Base-by-base conservation (phyloP, 2,888 invertebrate species). In the Epinotia ramella region DNA sequence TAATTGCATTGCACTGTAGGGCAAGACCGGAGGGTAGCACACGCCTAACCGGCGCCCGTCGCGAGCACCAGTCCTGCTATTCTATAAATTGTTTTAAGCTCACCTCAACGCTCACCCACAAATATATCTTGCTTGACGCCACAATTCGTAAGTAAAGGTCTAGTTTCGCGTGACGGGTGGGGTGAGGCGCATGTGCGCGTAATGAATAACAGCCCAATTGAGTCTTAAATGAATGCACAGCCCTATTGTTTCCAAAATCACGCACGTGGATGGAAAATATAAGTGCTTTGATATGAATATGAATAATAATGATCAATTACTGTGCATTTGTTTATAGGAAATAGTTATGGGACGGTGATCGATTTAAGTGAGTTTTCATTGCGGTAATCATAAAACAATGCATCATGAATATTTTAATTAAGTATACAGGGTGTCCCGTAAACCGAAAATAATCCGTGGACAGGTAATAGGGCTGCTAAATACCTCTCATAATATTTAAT, bases 31-130 rank as follows among this genome's bases (percentile, higher is more conserved):
- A 66, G 75, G 75, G 71, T 70, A 60, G 28, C 64, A 16, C 78
- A 79, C 87, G 88, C 80, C 86, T 77, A 80, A 78, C 53, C 81
- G 89, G 87, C 89, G 88, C 88, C 88, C 87, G 84, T 80, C 86
- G 84, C 87, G 85, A 88, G 85, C 87, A 84, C 81, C 82, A 77
- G 84, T 28, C 24, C 24, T 28, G 24, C 24, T 28, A 28, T 28
- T 28, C 24, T 28, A 28, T 28, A 28, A 28, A 28, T 28, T 28
- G 3, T 28, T 28, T 28, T 28, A 28, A 28, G 24, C 24, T 28
- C 3, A 28, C 24, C 24, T 3, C 24, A 28, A 28, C 24, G 24
- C 24, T 28, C 24, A 28, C 24, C 24, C 1, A 28, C 24, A 28
- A 28, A 28, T 28, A 28, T 28, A 28, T 28, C 24, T 28, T 28